Base-by-base conservation (phyloP, 2,888 invertebrate genomes). In the Mechanitis mazaeus region DNA sequence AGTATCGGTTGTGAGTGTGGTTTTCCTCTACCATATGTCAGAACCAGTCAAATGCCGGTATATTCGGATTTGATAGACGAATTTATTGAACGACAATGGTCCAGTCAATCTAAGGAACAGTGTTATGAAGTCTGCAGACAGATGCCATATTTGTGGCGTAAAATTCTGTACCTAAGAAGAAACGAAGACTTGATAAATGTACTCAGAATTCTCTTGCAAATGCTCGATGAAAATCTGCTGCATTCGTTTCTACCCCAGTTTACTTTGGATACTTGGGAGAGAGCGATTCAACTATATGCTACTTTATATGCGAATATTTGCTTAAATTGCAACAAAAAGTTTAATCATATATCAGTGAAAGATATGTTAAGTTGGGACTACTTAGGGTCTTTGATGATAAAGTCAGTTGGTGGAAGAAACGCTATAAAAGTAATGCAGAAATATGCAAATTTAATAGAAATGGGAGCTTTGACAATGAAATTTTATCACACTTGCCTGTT, bases 81-180 rank as follows among this genome's bases (percentile, higher is more conserved):
- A 68, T 87, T 94, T 67, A 84, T 93, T 54, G 90, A 91, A 63
- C 87, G 79, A 63, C 91, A 91, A 68, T 86, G 85, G 80, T 79
- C 82, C 4, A 81, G 75, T 65, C 80, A 87, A 63, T 83, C 85
- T 0, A 78, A 82, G 46, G 83, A 87, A 3, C 84, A 86, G 54
- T 91, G 91, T 67, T 87, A 91, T 47, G 85, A 87, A 68, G 83
- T 92, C 50, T 92, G 93, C 67, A 91, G 88, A 70, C 81, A 83
- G 69, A 91, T 94, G 87, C 94, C 94, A 55, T 92, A 91, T 70
- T 84, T 94, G 73, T 93, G 93, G 92, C 85, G 90, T 60, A 91
- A 92, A 68, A 91, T 92, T 68, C 77, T 93, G 33, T 83, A 88
- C 61, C 73, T 91, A 62, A 80, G 88, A 70, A 75, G 86, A 60